Evolutionary conservation across 2,888 invertebrate species (phyloP).

Genomic region (Amphiduros pacificus): DNA sequence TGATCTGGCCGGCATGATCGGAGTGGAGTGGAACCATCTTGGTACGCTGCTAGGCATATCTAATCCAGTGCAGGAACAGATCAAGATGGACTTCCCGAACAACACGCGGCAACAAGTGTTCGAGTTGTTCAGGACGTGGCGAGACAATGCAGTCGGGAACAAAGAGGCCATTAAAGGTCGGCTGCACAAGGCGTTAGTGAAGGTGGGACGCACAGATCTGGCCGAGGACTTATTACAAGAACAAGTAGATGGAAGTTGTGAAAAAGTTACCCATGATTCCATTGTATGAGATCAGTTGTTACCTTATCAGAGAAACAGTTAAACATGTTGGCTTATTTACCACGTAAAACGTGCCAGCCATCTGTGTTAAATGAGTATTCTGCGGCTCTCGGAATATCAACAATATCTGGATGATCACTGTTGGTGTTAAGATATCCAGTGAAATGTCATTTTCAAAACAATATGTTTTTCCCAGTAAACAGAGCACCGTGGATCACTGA

Average conservation of each 20-base stretch:
- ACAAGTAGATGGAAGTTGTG: conserved; percentile 19
- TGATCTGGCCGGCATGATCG: conserved; percentile 18
- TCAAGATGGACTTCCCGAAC: conserved; percentile 17
- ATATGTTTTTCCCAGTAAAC: too few relatives aligned
- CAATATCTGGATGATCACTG: too few relatives aligned
- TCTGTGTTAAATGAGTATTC: too few relatives aligned
- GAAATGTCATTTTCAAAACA: too few relatives aligned
- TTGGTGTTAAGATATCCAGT: too few relatives aligned
- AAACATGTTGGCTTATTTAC: too few relatives aligned
- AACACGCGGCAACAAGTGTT: conserved; percentile 21
- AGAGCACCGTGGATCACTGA: too few relatives aligned
- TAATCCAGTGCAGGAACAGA: conserved; percentile 17
- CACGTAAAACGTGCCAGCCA: too few relatives aligned
- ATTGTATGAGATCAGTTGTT: too few relatives aligned
- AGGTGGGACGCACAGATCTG: conserved; percentile 11
- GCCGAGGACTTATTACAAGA: conserved; percentile 19
- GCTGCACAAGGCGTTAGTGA: conserved; percentile 12
- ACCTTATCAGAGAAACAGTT: too few relatives aligned
- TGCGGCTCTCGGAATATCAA: too few relatives aligned
- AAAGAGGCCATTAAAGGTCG: conserved; percentile 22
- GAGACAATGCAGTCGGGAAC: conserved; percentile 15
- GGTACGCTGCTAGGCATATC: conserved; percentile 20
- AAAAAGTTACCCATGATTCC: conserved; percentile 16
- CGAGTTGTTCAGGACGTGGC: conserved; percentile 17
- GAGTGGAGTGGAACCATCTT: conserved; percentile 23